Evolutionary conservation across 2,797 vertebrate genomes (phyloP).

Genomic region (Champsocephalus gunnari): DNA sequence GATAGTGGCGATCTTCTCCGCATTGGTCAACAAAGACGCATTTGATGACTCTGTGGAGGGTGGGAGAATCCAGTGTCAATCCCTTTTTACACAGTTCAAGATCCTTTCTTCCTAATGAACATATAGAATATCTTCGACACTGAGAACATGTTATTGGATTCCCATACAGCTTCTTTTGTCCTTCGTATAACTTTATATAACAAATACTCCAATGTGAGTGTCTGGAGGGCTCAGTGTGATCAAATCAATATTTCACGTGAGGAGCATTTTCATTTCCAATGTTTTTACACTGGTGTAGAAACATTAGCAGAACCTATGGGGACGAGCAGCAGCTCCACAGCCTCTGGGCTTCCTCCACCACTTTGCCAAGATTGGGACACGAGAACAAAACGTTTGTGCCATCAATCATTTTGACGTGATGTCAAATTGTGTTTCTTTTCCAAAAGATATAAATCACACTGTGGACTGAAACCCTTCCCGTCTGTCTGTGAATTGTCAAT

Average conservation of each 20-base stretch:
- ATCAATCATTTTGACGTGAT: constrained; percentile 37
- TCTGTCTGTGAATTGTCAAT: constrained; percentile 18
- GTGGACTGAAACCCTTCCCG: constrained; percentile 5
- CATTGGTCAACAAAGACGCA: constrained; percentile 96
- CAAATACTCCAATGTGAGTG: constrained; percentile 2
- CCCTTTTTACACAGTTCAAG: constrained; percentile 6
- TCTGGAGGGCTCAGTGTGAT: constrained; percentile 15
- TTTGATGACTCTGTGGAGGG: constrained; percentile 93
- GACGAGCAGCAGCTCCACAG: constrained; percentile 16
- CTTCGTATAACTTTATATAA: constrained; percentile 12
- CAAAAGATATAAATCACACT: constrained; percentile 17
- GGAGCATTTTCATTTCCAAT: constrained; percentile 1
- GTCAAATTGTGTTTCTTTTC: constrained; percentile 27
- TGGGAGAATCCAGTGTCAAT: constrained; percentile 21
- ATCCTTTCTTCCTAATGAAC: constrained; percentile 11
- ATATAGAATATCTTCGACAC: constrained; percentile 9
- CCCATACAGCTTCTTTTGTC: background rate
- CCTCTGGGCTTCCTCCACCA: constrained; percentile 26
- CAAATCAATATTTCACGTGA: constrained; percentile 32
- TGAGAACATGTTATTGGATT: constrained; percentile 20
- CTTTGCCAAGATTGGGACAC: constrained; percentile 15
- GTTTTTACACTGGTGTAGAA: background rate
- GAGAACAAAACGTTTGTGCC: constrained; percentile 10
- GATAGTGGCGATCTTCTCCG: constrained; percentile 99
- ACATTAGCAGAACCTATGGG: constrained; percentile 23